These are phyloP conservation scores for Mormyrops attenuatus DNA, from an alignment of 2,797 vertebrate genomes.

Conservation along the genomic window DNA sequence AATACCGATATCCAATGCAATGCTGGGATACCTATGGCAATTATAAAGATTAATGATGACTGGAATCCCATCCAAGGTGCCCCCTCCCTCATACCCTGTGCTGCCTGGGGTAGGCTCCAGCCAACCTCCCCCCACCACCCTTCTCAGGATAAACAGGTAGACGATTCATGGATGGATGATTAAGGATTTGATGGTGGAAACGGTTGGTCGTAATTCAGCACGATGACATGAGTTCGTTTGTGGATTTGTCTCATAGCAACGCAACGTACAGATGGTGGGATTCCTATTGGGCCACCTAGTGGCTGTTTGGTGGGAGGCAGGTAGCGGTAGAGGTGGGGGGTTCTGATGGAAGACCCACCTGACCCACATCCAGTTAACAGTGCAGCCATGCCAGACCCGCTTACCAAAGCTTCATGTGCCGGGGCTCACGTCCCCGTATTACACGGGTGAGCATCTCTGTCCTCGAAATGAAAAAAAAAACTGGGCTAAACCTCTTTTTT, in stretches of 20 bases:
- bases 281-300: neutral
- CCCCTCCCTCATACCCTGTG: neutral
- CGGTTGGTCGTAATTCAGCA: neutral
- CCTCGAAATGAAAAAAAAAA: slow-evolving; percentile 12
- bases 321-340: neutral
- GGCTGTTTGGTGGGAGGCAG: neutral
- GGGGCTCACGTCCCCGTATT: neutral
- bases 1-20: neutral
- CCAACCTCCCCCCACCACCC: neutral
- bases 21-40: neutral
- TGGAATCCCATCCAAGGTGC: neutral
- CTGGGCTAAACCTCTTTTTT: slow-evolving; percentile 12
- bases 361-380: neutral
- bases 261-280: neutral
- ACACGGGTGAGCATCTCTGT: neutral
- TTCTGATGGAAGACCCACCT: neutral
- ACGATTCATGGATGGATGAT: neutral
- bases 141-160: neutral
- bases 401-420: neutral
- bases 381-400: neutral
- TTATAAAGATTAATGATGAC: neutral
- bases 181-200: neutral
- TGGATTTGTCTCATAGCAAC: slow-evolving; percentile 4
- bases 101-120: neutral
- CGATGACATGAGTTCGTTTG: neutral